Base-by-base conservation (phyloP, 2,113 vertebrate genomes). In the Salvelinus sp. region DNA sequence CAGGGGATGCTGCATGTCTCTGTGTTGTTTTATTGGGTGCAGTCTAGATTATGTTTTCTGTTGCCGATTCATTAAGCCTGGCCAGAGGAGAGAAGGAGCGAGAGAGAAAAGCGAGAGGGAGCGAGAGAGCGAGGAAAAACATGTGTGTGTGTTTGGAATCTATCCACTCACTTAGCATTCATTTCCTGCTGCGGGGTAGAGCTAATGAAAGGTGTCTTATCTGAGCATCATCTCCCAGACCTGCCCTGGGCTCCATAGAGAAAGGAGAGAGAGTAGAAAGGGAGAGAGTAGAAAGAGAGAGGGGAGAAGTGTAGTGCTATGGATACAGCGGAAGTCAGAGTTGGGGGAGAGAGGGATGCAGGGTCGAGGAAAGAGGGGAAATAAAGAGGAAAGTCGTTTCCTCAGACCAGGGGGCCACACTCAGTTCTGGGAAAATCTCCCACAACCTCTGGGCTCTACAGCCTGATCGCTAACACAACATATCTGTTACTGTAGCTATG, bases 101-200 rank as follows among this genome's bases (percentile, higher is more conserved):
- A 23, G 22, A 23, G 22, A 23, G 60, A 63, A 9, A 3, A 23
- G 60, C 10, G 14, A 54, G 48, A 54, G 48, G 2, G 60, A 63
- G n/a, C 33, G 13, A 6, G 65, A 67, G 25, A 68, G 65, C 12
- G 60, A 9, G 60, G 23, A 22, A 25, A 16, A 20, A 18, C 13
- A 33, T 69, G 67, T 69, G 67, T 44, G 67, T 44, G 67, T 69
- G 20, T 47, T 47, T 47, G 38, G 30, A 44, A 22, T 69, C 67
- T 44, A 18, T n/a, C 30, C 4, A 20, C 18, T 13, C 12, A 18
- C 28, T 33, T 38, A 28, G 65, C 38, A 62, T 62, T 23, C 1
- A 62, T 62, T 62, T 62, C 58, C n/a, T 23, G n/a, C 58, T 62
- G 16, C 4, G n/a, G 58, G 10, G 22, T 13, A 65, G 25, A 27